phyloP scores from a whole-genome alignment of 2,888 invertebrate genomes.

The Silvanus unidentatus region DNA sequence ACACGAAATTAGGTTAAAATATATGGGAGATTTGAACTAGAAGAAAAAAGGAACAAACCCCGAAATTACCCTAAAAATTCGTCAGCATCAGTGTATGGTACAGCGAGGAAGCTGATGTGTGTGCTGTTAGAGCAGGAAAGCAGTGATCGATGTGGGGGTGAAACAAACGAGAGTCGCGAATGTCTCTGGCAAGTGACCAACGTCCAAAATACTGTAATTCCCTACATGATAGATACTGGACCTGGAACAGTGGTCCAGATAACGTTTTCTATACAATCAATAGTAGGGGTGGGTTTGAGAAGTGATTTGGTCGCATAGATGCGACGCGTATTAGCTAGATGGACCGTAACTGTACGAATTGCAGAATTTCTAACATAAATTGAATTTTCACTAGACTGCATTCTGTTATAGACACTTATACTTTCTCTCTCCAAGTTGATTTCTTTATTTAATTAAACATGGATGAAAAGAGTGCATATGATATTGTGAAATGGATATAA shows the following conservation, averaged over 20 bases:
- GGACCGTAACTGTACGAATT: constrained; percentile 41
- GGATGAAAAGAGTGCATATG: not conserved
- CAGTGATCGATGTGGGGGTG: constrained; percentile 28
- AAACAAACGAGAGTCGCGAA: constrained; percentile 36
- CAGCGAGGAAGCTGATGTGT: no score
- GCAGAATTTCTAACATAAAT: constrained; percentile 45
- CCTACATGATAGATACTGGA: constrained; percentile 36
- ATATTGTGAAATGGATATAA: no score
- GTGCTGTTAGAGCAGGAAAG: no score
- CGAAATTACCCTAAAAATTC: no score
- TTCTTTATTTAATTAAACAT: constrained; percentile 12
- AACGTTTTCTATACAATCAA: not conserved
- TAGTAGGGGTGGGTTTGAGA: not conserved
- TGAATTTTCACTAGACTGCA: constrained; percentile 44
- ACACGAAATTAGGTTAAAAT: no score
- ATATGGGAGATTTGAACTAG: no score
- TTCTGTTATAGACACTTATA: constrained; percentile 37
- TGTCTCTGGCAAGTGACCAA: constrained; percentile 45
- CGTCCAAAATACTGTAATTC: constrained; percentile 42
- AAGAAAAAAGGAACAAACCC: no score
- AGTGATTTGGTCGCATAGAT: constrained; percentile 21
- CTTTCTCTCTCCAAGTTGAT: constrained; percentile 34
- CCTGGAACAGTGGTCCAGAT: constrained; percentile 19
- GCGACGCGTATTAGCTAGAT: constrained; percentile 41
- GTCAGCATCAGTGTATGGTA: no score